Evolutionary conservation across 2,888 invertebrate genomes (phyloP).

Genomic region (Rhingia campestris): DNA sequence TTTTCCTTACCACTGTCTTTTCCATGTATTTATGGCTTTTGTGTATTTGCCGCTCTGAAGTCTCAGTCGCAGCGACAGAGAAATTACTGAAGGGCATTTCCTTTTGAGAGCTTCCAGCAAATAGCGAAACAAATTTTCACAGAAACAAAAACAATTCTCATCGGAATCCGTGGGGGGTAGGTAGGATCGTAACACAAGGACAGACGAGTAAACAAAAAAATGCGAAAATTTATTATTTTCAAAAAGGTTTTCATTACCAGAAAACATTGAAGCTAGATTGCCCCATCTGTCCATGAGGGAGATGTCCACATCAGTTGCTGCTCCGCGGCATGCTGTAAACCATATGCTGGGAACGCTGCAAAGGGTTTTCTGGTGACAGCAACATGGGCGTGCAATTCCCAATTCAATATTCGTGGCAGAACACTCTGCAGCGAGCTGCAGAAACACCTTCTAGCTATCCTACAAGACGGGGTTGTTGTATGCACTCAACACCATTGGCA

Average conservation of each 20-base stretch:
- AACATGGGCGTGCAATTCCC: slow-evolving; percentile 71
- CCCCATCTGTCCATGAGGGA: slow-evolving; percentile 65
- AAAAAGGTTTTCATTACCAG: slow-evolving; percentile 68
- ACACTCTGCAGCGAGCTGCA: slow-evolving; percentile 57
- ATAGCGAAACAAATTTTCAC: slow-evolving; percentile 55
- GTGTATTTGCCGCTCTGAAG: slow-evolving; percentile 50
- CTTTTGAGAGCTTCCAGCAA: slow-evolving; percentile 48
- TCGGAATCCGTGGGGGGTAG: slow-evolving; percentile 6
- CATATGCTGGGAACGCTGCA: slow-evolving; percentile 43
- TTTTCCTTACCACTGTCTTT: slow-evolving; percentile 32
- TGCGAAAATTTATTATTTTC: slow-evolving; percentile 69
- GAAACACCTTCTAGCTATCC: slow-evolving; percentile 68
- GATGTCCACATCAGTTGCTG: slow-evolving; percentile 70
- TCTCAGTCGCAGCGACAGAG: slow-evolving; percentile 49
- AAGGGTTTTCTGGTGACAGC: slow-evolving; percentile 67
- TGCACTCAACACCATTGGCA: slow-evolving; percentile 42
- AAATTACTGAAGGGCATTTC: slow-evolving; percentile 65
- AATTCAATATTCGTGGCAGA: slow-evolving; percentile 69
- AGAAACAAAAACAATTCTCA: slow-evolving; percentile 21
- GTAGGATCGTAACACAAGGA: slow-evolving; percentile 15
- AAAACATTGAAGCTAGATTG: slow-evolving; percentile 64
- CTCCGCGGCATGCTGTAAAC: slow-evolving; percentile 61
- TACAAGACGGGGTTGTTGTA: slow-evolving; percentile 57
- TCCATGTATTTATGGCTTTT: slow-evolving; percentile 55
- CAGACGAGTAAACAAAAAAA: slow-evolving; percentile 9